Base-by-base conservation (phyloP, 1,140 invertebrate species). In the Drosophila ficusphila region DNA sequence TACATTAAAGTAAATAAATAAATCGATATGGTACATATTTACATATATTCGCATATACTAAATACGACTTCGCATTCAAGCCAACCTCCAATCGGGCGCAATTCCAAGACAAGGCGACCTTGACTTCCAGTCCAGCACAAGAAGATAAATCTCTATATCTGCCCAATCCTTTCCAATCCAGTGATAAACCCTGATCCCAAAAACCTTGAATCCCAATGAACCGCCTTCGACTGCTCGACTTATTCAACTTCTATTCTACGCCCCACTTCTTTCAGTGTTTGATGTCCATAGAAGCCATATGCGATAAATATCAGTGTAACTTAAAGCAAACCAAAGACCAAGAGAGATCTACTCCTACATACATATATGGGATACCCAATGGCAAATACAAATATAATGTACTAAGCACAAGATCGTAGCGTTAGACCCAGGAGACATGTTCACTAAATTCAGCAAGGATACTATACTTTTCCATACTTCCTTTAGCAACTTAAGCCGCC, bases 11-110 rank as follows among this genome's bases (percentile, higher is more conserved):
- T 65, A 71, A 52, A 76, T 46, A 70, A 64, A 54, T 61, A 56
- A 72, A 77, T 76, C 58, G 60, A 73, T 74, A 78, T 65, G 58
- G 71, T 82, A 82, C 78, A 85, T 82, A 81, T 70, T 72, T 73
- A 72, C 69, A 70, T 70, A 56, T 71, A 71, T 71, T 70, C 53
- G 67, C 39, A 71, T 70, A 71, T 46, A 71, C 29, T 49, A 60
- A 44, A 60, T 51, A 71, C 67, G 23, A 71, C 23, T 42, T 71
- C 39, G 54, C 44, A 71, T 71, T 71, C 68, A 49, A 58, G 53
- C 29, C 41, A 65, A 39, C 41, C 52, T 38, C 39, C 41, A 34
- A 65, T 62, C 57, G 64, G 60, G 60, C 61, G 64, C 42, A 47
- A 48, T 39, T 52, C 44, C 44, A 27, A 29, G 44, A 23, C 44